A percentile compares a stretch with the other conserved stretches of the same genome.
Evolutionary conservation across 1,140 invertebrate genomes (phyloP).

Genomic region (Solenopsis fugax): DNA sequence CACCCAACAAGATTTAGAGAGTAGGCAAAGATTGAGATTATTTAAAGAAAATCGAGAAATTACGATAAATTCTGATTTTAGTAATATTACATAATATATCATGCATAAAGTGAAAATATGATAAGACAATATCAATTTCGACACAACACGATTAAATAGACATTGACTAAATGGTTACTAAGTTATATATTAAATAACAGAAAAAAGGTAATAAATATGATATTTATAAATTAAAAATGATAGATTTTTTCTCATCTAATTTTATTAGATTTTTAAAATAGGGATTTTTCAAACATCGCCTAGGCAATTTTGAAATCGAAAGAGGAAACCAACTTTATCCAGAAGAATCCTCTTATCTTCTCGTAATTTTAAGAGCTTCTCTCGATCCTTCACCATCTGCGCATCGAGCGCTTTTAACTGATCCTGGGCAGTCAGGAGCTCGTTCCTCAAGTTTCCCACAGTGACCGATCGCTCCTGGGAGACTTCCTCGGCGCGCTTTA

Average conservation of each 20-base stretch:
- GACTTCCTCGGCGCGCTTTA: slow-evolving; percentile 80
- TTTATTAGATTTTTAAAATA: too few relatives aligned
- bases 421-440: slow-evolving; percentile 75
- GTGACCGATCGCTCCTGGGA: slow-evolving; percentile 80
- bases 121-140: too few relatives aligned
- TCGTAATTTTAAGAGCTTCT: slow-evolving; percentile 83
- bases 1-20: too few relatives aligned
- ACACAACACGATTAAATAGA: too few relatives aligned
- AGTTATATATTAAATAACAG: too few relatives aligned
- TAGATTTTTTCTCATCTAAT: too few relatives aligned
- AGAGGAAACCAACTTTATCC: slow-evolving; percentile 76
- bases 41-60: background rate
- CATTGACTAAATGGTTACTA: too few relatives aligned
- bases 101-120: too few relatives aligned
- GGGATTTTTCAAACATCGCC: background rate
- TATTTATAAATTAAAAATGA: too few relatives aligned
- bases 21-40: background rate
- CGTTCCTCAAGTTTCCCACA: slow-evolving; percentile 83
- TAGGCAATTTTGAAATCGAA: background rate
- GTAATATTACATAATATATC: too few relatives aligned
- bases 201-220: too few relatives aligned
- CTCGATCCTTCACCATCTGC: slow-evolving; percentile 82
- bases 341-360: slow-evolving; percentile 84
- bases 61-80: background rate
- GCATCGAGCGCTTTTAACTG: slow-evolving; percentile 79